These are phyloP conservation scores for Andrena minutula DNA, from an alignment of 2,888 invertebrate genomes.

Conservation along the genomic window DNA sequence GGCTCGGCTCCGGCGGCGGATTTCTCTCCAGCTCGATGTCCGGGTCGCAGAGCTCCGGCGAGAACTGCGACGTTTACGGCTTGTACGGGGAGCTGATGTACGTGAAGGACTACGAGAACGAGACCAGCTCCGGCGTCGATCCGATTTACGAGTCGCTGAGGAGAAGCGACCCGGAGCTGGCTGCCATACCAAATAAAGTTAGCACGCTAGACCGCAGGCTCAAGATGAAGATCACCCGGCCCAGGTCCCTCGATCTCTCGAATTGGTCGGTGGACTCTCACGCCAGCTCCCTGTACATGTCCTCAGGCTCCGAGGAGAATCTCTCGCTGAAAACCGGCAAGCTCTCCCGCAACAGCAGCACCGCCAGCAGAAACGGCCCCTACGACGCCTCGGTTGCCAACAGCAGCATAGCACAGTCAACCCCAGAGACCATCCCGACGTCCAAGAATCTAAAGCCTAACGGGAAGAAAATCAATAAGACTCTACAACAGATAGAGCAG, in stretches of 20 bases:
- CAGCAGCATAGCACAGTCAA: constrained; percentile 79
- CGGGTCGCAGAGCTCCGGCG: constrained; percentile 88
- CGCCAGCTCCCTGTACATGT: constrained; percentile 92
- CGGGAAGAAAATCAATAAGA: constrained; percentile 80
- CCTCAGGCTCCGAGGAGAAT: constrained; percentile 94
- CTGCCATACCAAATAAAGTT: constrained; percentile 93
- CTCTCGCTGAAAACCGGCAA: constrained; percentile 89
- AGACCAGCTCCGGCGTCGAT: constrained; percentile 89
- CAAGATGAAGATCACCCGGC: constrained; percentile 93
- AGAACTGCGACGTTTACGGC: constrained; percentile 94
- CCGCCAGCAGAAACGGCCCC: constrained; percentile 89
- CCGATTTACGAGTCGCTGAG: constrained; percentile 91
- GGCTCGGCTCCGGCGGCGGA: constrained; percentile 88
- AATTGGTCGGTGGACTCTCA: constrained; percentile 96
- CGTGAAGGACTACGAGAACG: constrained; percentile 94
- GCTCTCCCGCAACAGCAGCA: constrained; percentile 91
- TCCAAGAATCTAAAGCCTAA: constrained; percentile 67
- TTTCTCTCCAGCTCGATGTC: constrained; percentile 86
- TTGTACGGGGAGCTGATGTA: constrained; percentile 96
- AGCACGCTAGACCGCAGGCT: constrained; percentile 92
- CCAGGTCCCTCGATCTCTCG: constrained; percentile 92
- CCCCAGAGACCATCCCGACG: constrained; percentile 71
- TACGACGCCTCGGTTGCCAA: constrained; percentile 73
- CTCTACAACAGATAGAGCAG: constrained; percentile 85
- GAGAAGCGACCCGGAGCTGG: constrained; percentile 93